These are phyloP conservation scores for Paradoxurus hermaphroditus DNA, from an alignment of 2,113 vertebrate genomes.

Conservation along the genomic window DNA sequence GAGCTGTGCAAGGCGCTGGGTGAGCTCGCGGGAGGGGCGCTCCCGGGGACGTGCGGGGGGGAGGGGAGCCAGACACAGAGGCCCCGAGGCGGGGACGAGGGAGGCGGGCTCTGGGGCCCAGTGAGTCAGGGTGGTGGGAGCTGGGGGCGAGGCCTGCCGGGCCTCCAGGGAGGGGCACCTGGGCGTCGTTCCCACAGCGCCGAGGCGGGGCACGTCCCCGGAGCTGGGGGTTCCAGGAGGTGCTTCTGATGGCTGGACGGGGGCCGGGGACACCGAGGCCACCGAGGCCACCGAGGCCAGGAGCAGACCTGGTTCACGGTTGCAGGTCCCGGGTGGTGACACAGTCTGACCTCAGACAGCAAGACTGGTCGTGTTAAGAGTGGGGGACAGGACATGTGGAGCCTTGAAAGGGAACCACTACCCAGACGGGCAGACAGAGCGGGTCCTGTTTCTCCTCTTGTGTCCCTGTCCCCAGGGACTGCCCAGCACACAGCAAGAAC, in stretches of 20 bases:
- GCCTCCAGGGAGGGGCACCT: not conserved
- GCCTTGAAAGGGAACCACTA: not conserved
- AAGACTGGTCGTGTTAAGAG: not conserved
- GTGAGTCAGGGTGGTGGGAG: not conserved
- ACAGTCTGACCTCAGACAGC: not conserved
- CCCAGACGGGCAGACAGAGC: not conserved
- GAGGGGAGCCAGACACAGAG: not conserved
- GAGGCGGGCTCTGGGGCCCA: rapidly evolving
- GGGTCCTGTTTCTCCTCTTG: too few relatives aligned
- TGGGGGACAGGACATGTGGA: rapidly evolving
- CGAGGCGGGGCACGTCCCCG: too few relatives aligned
- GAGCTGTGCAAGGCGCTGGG: conserved; percentile 97
- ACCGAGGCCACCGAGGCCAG: rapidly evolving
- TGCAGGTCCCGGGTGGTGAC: not conserved
- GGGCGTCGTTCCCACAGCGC: not conserved
- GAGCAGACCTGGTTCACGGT: not conserved
- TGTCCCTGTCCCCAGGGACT: not conserved
- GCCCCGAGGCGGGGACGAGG: not conserved
- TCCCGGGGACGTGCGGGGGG: rapidly evolving
- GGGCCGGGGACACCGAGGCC: rapidly evolving
- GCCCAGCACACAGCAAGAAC: not conserved
- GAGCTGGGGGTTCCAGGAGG: not conserved
- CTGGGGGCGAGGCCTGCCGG: not conserved
- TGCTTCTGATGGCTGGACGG: not conserved
- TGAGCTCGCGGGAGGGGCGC: conserved; percentile 78